These are phyloP conservation scores for Gobio occitaniae DNA, from an alignment of 2,797 vertebrate genomes.

Conservation along the genomic window DNA sequence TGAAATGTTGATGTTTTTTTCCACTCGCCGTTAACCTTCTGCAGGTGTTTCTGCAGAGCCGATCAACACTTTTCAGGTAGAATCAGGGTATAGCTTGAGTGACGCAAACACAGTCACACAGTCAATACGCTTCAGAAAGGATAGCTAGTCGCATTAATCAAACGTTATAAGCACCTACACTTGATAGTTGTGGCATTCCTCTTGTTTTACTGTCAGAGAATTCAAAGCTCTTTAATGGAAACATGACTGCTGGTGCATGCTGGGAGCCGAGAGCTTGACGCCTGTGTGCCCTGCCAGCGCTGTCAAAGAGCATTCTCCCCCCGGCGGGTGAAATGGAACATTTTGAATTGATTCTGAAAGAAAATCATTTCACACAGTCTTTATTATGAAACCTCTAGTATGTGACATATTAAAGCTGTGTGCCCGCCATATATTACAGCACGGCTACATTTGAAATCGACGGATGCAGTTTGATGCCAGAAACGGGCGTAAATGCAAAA, in stretches of 20 bases:
- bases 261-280: conserved; percentile 25
- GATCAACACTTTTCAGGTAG: conserved; percentile 29
- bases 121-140: conserved; percentile 22
- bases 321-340: conserved; percentile 30
- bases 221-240: conserved; percentile 52
- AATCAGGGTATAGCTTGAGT: neutral
- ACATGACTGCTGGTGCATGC: conserved; percentile 48
- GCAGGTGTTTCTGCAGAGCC: conserved; percentile 59
- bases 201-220: conserved; percentile 49
- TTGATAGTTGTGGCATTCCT: conserved; percentile 33
- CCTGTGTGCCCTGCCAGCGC: conserved; percentile 33
- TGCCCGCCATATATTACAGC: conserved; percentile 1
- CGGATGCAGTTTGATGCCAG: neutral
- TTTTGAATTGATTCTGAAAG: conserved; percentile 46
- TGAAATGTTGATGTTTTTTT: conserved; percentile 56
- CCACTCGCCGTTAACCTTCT: conserved; percentile 51
- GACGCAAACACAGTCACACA: neutral
- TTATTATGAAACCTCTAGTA: conserved; percentile 24
- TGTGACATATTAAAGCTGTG: conserved; percentile 20
- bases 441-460: conserved; percentile 18
- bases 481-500: conserved; percentile 41
- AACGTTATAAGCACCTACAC: neutral
- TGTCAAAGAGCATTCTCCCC: conserved; percentile 40
- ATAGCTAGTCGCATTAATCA: conserved; percentile 45
- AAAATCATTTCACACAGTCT: conserved; percentile 36